Conservation (phyloP, 2,797 vertebrate genomes). For the Brachyrhaphis roseni region DNA sequence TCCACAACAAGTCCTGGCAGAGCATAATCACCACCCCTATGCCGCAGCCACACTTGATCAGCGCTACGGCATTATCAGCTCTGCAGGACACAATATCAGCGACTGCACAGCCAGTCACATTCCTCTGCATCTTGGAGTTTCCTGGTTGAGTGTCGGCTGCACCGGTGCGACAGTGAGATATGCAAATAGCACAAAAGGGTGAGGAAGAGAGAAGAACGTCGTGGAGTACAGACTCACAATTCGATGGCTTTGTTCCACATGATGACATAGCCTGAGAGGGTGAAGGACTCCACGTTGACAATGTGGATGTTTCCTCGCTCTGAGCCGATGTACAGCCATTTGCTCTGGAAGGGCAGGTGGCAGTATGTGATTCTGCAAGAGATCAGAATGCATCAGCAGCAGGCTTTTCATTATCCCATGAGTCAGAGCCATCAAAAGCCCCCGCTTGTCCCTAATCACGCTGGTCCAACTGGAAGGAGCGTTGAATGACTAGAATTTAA, state of each 20-base stretch:
- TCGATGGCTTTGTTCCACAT: constrained; percentile 99
- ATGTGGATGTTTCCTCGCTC: constrained; percentile 98
- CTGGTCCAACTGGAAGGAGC: constrained; percentile 54
- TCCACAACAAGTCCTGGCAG: constrained; percentile 41
- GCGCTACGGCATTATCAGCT: constrained; percentile 33
- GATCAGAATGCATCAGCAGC: constrained; percentile 44
- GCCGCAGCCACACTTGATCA: constrained; percentile 42
- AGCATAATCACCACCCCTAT: constrained; percentile 47
- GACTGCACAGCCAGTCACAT: constrained; percentile 15
- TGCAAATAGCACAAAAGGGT: constrained; percentile 20
- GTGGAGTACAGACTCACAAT: constrained; percentile 86
- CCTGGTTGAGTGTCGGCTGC: constrained; percentile 36
- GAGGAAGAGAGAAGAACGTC: background rate
- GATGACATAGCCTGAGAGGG: constrained; percentile 99
- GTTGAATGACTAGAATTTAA: constrained; percentile 66
- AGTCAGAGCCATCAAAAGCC: constrained; percentile 50
- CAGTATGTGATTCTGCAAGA: constrained; percentile 94
- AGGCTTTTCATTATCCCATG: constrained; percentile 62
- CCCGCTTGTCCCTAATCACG: constrained; percentile 46
- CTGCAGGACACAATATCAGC: constrained; percentile 41
- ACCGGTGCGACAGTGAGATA: constrained; percentile 29
- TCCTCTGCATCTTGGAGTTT: constrained; percentile 44
- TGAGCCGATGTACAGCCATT: constrained; percentile 97
- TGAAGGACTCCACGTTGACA: constrained; percentile 98
- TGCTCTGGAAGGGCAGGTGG: constrained; percentile 99